These are phyloP conservation scores for Agonopterix alstromeriana DNA, from an alignment of 2,888 invertebrate species.

Conservation along the genomic window DNA sequence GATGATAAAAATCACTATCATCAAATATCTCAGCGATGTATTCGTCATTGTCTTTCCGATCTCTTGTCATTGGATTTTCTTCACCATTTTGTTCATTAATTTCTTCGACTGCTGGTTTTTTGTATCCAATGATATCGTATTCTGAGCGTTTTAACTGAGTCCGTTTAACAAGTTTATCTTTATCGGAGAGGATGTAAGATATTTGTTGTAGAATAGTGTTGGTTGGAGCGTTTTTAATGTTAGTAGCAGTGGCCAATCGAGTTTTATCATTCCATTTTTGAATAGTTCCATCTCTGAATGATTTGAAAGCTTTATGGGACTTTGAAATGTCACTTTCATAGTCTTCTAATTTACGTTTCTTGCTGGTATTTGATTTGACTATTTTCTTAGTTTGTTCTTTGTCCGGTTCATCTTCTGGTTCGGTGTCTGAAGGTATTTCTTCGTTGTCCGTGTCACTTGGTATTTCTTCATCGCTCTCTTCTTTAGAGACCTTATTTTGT, in stretches of 20 bases:
- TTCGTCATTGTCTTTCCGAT: slow-evolving; percentile 71
- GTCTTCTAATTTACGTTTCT: slow-evolving; percentile 75
- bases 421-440: slow-evolving; percentile 81
- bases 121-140: slow-evolving; percentile 81
- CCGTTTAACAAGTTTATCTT: slow-evolving; percentile 83
- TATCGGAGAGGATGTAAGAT: slow-evolving; percentile 88
- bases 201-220: slow-evolving; percentile 87
- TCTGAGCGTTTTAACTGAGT: slow-evolving; percentile 88
- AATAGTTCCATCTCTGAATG: slow-evolving; percentile 87
- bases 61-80: slow-evolving; percentile 27
- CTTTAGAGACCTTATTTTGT: slow-evolving; percentile 28
- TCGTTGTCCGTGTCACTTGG: slow-evolving; percentile 77
- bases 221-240: slow-evolving; percentile 77
- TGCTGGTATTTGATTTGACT: slow-evolving; percentile 21
- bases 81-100: slow-evolving; percentile 26
- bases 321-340: slow-evolving; percentile 76
- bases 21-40: slow-evolving; percentile 93
- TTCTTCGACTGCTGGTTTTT: slow-evolving; percentile 23
- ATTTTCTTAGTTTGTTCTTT: slow-evolving; percentile 1
- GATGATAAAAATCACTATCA: slow-evolving; percentile 98
- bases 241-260: slow-evolving; percentile 80
- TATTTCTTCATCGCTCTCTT: slow-evolving; percentile 60
- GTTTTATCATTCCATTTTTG: slow-evolving; percentile 98
- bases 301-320: slow-evolving; percentile 77
- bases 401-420: slow-evolving; percentile 49